Base-by-base conservation (phyloP, 1,140 invertebrate genomes). In the Wasmannia auropunctata region DNA sequence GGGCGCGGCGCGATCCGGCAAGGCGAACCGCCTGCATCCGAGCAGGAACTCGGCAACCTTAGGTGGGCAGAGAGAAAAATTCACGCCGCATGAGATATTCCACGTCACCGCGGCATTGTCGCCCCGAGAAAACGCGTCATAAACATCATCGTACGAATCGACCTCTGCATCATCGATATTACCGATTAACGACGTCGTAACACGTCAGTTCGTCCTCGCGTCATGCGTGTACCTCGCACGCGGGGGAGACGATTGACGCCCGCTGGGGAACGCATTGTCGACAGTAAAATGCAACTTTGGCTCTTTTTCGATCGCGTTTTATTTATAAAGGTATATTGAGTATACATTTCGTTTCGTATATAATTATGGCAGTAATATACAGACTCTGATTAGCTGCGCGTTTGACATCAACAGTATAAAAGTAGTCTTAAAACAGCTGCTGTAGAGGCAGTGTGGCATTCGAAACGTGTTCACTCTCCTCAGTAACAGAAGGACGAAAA, bases 321-420 rank as follows among this genome's bases (percentile, higher is more conserved):
- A 93, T 94, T 94, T 94, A 94, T 93, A 94, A 93, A 94, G 92
- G 89, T 93, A 93, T 92, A 91, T 88, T 90, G 91, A 91, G 92
- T 93, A 94, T 93, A 94, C 93, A 94, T 93, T 88, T 88, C 83
- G 88, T 92, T 88, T 92, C 63, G 37, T 43, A 67, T 54, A 91
- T 92, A 88, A 92, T 94, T 94, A 94, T 93, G 93, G 92, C 92
- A 94, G 93, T 94, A 93, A 90, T 86, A 92, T 86, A 91, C 92
- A 91, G 92, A 93, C 91, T 94, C 87, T 92, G 88, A 90, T 91
- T 92, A 93, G 90, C 90, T 93, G 89, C 91, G 84, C 86, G 86
- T 90, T n/a, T n/a, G 88, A 93, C 91, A 94, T 91, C 90, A 93
- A 93, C 91, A 89, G 88, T 94, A 93, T 92, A 93, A 93, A 94